Evolutionary conservation across 2,888 invertebrate genomes (phyloP).

Genomic region (Heliconius erato): DNA sequence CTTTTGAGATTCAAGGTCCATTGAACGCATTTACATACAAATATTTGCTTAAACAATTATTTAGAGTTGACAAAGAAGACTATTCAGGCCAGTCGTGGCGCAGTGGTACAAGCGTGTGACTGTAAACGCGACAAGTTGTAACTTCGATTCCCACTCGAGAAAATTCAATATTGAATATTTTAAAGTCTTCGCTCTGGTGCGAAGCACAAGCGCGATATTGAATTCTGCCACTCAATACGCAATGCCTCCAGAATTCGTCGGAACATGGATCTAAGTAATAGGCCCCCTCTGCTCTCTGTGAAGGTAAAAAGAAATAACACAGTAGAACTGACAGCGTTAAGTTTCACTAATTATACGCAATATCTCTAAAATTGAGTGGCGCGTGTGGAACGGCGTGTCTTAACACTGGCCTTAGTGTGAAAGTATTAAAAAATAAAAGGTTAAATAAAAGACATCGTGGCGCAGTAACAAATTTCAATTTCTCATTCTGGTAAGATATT

Average conservation of each 20-base stretch:
- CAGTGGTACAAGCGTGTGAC: too few relatives aligned
- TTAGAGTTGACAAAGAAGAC: not conserved
- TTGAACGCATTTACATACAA: constrained; percentile 14
- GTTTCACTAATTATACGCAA: not conserved
- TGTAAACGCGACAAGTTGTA: not conserved
- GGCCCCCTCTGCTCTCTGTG: too few relatives aligned
- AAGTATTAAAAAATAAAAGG: not conserved
- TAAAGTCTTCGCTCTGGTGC: too few relatives aligned
- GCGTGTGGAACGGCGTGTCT: not conserved
- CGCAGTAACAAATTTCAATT: too few relatives aligned
- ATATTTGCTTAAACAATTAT: not conserved
- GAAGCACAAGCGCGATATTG: not conserved
- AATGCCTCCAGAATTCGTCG: too few relatives aligned
- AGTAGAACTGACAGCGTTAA: not conserved
- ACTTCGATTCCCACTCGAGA: not conserved
- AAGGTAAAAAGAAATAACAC: too few relatives aligned
- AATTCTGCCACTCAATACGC: too few relatives aligned
- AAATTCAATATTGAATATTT: not conserved
- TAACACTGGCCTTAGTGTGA: not conserved
- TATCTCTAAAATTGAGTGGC: not conserved
- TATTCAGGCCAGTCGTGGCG: not conserved
- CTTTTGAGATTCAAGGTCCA: constrained; percentile 15
- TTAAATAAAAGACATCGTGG: too few relatives aligned
- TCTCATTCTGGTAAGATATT: too few relatives aligned
- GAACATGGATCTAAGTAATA: too few relatives aligned